Percentiles rank a stretch among this genome's conserved stretches.
These are phyloP conservation scores for Sander lucioperca DNA, from an alignment of 2,113 vertebrate species.

Conservation along the genomic window DNA sequence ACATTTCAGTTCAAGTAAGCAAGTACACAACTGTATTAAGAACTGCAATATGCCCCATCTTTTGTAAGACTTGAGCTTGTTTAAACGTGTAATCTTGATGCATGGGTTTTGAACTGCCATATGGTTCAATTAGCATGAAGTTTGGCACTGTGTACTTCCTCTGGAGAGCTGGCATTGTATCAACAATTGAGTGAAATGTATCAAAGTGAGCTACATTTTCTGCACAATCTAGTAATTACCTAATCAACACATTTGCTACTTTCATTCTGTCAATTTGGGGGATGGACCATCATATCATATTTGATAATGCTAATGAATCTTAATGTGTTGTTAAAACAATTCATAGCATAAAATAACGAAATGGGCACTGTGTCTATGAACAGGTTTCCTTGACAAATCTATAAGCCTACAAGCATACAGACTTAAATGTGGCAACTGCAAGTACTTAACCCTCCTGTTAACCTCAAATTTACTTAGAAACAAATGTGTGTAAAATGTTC, in stretches of 20 bases:
- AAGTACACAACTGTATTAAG: slow-evolving; percentile 2
- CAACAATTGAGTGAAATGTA: slow-evolving; percentile 42
- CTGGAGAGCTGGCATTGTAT: slow-evolving; percentile 36
- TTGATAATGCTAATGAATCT: slow-evolving; percentile 23
- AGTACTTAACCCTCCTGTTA: too few relatives aligned
- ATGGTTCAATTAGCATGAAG: slow-evolving; percentile 44
- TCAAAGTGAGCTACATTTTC: slow-evolving; percentile 48
- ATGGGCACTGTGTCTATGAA: not conserved
- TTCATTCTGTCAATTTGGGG: slow-evolving; percentile 28
- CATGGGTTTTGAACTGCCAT: slow-evolving; percentile 44
- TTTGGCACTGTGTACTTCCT: slow-evolving; percentile 40
- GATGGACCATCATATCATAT: slow-evolving; percentile 14
- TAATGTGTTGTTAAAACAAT: slow-evolving; percentile 26
- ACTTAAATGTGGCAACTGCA: not conserved
- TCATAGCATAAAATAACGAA: not conserved
- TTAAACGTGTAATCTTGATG: slow-evolving; percentile 19
- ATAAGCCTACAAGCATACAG: not conserved
- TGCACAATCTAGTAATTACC: slow-evolving; percentile 47
- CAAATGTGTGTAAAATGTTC: too few relatives aligned
- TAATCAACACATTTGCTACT: slow-evolving; percentile 32
- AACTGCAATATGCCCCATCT: not conserved
- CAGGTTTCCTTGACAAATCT: not conserved
- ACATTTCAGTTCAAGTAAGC: slow-evolving; percentile 20
- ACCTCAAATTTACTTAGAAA: too few relatives aligned
- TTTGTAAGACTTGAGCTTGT: slow-evolving; percentile 24